phyloP scores from a whole-genome alignment of 2,888 invertebrate species.

The Oscheius sp. region DNA sequence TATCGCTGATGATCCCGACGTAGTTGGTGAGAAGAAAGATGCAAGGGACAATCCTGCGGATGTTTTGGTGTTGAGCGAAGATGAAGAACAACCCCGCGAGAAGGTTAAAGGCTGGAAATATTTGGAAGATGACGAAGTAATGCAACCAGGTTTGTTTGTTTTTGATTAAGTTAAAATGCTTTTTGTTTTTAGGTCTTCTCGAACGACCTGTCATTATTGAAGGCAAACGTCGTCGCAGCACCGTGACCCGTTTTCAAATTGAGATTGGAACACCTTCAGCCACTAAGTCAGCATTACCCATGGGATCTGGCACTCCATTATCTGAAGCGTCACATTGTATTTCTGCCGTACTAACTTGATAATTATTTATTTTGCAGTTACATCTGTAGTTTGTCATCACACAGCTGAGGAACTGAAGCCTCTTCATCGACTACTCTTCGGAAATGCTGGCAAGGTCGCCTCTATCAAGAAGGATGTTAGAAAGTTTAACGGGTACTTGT shows the following conservation, averaged over 20 bases:
- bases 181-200: neutral
- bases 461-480: slow-evolving; percentile 4
- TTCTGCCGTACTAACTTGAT: neutral
- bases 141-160: too few species aligned
- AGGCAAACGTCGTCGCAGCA: slow-evolving; percentile 8
- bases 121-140: too few species aligned
- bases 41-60: too few species aligned
- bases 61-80: too few species aligned
- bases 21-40: too few species aligned
- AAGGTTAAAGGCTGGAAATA: too few species aligned
- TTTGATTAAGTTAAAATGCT: too few species aligned
- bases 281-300: neutral
- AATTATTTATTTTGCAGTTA: neutral
- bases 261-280: neutral
- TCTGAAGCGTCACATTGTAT: neutral
- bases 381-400: neutral
- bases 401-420: neutral
- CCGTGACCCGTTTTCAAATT: neutral
- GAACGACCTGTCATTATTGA: slow-evolving; percentile 20
- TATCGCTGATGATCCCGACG: too few species aligned
- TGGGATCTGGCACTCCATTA: neutral
- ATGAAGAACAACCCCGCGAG: too few species aligned
- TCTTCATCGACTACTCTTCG: slow-evolving; percentile 11
- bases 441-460: slow-evolving; percentile 4
- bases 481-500: slow-evolving; percentile 14